Percentiles rank a stretch among this genome's conserved stretches.
Conservation (phyloP, 2,113 vertebrate species). For the Proterorhinus semilunaris region DNA sequence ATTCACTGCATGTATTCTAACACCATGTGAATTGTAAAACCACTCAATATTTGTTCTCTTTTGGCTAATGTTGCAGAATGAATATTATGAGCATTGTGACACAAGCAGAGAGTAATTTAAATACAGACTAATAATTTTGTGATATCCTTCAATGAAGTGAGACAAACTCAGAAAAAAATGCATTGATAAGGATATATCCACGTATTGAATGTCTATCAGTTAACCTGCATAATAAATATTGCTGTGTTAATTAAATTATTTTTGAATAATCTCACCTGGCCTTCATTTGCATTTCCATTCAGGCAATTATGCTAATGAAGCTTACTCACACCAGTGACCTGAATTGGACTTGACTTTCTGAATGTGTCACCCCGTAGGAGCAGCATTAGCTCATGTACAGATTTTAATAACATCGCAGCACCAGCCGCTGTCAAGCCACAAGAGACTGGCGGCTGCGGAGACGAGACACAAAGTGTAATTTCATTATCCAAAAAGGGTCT, state of each 20-base stretch:
- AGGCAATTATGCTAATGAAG: slow-evolving; percentile 43
- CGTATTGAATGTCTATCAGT: neutral
- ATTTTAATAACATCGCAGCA: slow-evolving; percentile 20
- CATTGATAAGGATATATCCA: too few species aligned
- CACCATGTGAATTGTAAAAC: slow-evolving; percentile 17
- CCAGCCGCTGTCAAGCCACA: slow-evolving; percentile 6
- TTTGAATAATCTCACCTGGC: slow-evolving; percentile 33
- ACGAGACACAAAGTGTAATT: neutral
- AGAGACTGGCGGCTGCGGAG: neutral
- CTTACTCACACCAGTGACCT: slow-evolving; percentile 33
- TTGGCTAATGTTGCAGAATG: slow-evolving; percentile 28
- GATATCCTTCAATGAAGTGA: too few species aligned
- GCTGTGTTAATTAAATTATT: slow-evolving; percentile 3
- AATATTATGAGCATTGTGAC: slow-evolving; percentile 23
- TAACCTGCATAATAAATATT: neutral
- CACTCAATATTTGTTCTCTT: slow-evolving; percentile 7
- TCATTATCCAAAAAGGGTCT: slow-evolving; percentile 7
- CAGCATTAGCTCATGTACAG: slow-evolving; percentile 18
- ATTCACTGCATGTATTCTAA: slow-evolving; percentile 21
- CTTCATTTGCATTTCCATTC: slow-evolving; percentile 26
- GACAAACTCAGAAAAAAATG: too few species aligned
- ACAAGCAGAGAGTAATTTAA: neutral
- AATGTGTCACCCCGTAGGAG: slow-evolving; percentile 20
- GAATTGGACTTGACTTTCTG: slow-evolving; percentile 20
- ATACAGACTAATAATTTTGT: neutral